These are phyloP conservation scores for Ormyrus pomaceus DNA, from an alignment of 2,888 invertebrate species.

Conservation along the genomic window DNA sequence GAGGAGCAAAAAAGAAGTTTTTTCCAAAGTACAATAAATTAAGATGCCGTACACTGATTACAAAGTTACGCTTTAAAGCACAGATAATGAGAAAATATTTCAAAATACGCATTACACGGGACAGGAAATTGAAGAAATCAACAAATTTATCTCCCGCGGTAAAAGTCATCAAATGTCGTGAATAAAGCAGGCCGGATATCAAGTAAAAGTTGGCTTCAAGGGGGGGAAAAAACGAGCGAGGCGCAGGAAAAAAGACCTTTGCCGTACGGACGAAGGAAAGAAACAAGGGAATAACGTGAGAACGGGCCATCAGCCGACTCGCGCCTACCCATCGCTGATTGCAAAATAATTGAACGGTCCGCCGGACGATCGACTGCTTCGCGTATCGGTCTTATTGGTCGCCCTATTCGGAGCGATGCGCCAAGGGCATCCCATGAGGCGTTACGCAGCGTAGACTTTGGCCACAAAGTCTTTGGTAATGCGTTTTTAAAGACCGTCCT, in stretches of 20 bases:
- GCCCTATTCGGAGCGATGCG: slow-evolving; percentile 42
- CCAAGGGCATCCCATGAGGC: background rate
- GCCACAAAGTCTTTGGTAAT: slow-evolving; percentile 65
- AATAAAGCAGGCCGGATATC: slow-evolving; percentile 41
- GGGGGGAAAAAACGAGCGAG: background rate
- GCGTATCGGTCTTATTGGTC: slow-evolving; percentile 73
- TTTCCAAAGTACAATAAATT: slow-evolving; percentile 33
- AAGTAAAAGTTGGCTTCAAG: background rate
- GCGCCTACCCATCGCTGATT: slow-evolving; percentile 65
- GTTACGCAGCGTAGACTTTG: slow-evolving; percentile 46
- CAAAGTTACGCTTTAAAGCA: slow-evolving; percentile 34
- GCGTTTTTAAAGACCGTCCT: slow-evolving; percentile 75
- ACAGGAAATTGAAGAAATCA: slow-evolving; percentile 37
- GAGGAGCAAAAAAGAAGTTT: background rate
- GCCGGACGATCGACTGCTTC: slow-evolving; percentile 67
- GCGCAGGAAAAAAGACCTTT: background rate
- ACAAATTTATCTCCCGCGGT: slow-evolving; percentile 16
- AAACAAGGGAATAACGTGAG: slow-evolving; percentile 57
- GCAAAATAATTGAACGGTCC: slow-evolving; percentile 75
- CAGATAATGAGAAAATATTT: slow-evolving; percentile 17
- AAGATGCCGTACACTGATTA: slow-evolving; percentile 27
- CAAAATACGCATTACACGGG: background rate
- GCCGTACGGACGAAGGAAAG: background rate
- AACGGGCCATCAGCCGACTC: slow-evolving; percentile 44
- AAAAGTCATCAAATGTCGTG: slow-evolving; percentile 42